phyloP scores from a whole-genome alignment of 2,888 invertebrate species.

The Lumbricus terrestris region DNA sequence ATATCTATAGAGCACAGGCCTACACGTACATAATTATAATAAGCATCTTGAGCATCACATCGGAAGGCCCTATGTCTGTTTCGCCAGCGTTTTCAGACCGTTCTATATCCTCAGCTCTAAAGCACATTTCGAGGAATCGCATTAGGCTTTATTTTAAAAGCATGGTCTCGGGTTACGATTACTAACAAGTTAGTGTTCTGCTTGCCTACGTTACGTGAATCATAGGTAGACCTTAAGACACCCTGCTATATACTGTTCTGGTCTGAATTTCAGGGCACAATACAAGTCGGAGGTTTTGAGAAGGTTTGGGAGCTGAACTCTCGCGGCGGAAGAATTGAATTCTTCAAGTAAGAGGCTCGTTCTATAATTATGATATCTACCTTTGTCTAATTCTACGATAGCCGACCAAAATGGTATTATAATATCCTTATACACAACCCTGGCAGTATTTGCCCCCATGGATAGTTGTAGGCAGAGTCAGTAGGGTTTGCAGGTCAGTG shows the following conservation, averaged over 20 bases:
- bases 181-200: background rate
- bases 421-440: background rate
- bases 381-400: background rate
- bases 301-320: constrained; percentile 41
- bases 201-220: background rate
- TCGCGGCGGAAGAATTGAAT: constrained; percentile 38
- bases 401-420: too few species aligned
- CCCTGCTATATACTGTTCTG: background rate
- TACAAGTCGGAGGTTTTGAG: constrained; percentile 44
- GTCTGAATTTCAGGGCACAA: constrained; percentile 38
- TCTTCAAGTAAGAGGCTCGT: constrained; percentile 33
- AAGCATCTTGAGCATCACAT: too few species aligned
- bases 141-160: too few species aligned
- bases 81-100: too few species aligned
- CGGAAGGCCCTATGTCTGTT: too few species aligned
- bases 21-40: too few species aligned
- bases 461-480: too few species aligned
- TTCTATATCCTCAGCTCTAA: too few species aligned
- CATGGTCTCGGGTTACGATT: too few species aligned
- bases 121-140: too few species aligned
- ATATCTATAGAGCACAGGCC: too few species aligned
- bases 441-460: background rate
- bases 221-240: background rate
- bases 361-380: background rate
- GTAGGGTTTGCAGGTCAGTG: too few species aligned